These are phyloP conservation scores for Pterocles orientalis DNA, from an alignment of 2,113 vertebrate genomes.

Conservation along the genomic window DNA sequence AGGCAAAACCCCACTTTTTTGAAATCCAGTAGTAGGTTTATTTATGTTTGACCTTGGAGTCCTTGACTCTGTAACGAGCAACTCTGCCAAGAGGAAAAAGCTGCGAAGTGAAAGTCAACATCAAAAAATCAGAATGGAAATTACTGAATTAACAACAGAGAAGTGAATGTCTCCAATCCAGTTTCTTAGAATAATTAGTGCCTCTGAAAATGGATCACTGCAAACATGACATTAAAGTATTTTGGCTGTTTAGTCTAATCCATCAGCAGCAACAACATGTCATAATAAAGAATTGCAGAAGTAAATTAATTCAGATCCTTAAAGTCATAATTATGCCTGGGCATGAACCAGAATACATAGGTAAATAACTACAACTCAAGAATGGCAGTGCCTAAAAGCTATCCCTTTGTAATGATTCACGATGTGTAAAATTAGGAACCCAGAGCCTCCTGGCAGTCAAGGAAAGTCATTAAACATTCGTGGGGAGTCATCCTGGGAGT, in stretches of 20 bases:
- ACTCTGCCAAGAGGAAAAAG: neutral
- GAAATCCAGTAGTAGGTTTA: neutral
- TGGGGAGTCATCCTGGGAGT: neutral
- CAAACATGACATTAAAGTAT: neutral
- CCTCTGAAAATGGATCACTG: neutral
- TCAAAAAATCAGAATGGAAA: neutral
- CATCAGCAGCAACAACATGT: neutral
- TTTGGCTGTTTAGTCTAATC: neutral
- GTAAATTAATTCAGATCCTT: neutral
- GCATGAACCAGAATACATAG: neutral
- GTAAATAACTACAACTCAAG: neutral
- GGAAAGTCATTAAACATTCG: neutral
- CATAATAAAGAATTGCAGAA: neutral
- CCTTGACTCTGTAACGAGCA: neutral
- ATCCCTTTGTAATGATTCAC: neutral
- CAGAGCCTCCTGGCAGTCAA: neutral
- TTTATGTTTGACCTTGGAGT: neutral
- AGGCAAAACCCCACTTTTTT: rapidly evolving
- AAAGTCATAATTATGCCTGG: neutral
- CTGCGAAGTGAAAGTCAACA: neutral
- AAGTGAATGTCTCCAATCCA: neutral
- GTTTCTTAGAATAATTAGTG: neutral
- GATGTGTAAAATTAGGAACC: neutral
- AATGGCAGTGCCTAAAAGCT: neutral
- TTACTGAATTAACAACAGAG: neutral